These are phyloP conservation scores for Pelecanoides urinatrix DNA, from an alignment of 2,113 vertebrate genomes.

Conservation along the genomic window DNA sequence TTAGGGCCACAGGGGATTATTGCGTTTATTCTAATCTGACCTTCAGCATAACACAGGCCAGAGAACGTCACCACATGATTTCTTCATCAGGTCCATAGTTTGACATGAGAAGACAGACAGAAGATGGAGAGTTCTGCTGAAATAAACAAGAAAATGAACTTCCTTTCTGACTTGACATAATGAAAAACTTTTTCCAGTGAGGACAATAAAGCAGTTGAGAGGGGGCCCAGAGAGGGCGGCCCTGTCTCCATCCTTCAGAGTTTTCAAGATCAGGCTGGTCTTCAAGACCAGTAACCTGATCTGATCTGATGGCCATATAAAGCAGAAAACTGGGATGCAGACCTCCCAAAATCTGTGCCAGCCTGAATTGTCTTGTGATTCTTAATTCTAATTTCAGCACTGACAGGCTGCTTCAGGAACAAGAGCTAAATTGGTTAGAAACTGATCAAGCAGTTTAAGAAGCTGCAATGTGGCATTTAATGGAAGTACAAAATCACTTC, in stretches of 20 bases:
- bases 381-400: not conserved
- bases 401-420: not conserved
- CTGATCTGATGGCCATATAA: not conserved
- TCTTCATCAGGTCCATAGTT: not conserved
- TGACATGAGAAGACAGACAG: not conserved
- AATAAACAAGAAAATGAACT: not conserved
- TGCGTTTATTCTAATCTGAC: not conserved
- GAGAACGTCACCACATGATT: not conserved
- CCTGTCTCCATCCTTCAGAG: not conserved
- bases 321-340: not conserved
- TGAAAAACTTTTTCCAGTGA: not conserved
- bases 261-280: not conserved
- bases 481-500: not conserved
- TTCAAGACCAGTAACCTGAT: too few relatives aligned
- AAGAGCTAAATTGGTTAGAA: not conserved
- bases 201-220: not conserved
- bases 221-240: not conserved
- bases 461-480: not conserved
- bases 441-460: not conserved
- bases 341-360: not conserved
- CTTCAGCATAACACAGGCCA: not conserved
- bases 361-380: not conserved
- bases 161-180: not conserved
- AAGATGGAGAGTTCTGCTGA: not conserved
- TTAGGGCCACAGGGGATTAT: not conserved